Base-by-base conservation (phyloP, 1,140 invertebrate genomes). In the Dysdera silvatica region DNA sequence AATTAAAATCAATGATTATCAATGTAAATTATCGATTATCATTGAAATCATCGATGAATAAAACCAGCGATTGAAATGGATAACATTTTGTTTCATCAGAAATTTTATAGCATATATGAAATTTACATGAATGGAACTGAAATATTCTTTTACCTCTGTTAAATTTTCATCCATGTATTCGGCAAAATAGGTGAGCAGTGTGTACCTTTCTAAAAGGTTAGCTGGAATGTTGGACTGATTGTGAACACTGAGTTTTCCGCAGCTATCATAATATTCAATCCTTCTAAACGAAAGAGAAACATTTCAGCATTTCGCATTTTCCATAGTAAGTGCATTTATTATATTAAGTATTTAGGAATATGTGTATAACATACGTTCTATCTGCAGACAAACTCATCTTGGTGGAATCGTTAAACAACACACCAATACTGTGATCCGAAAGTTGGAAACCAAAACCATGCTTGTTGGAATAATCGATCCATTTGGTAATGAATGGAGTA, bases 381-480 rank as follows among this genome's bases (percentile, higher is more conserved):
- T 95, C 92, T 6, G 87, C 80, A 14, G 91, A 78, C 77, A 95
- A 84, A 48, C 95, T 89, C 14, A 98, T 82, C 70, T 91, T 87
- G 2, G 92, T 94, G 29, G 86, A 87, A 75, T 98, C 94, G 74
- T 97, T 98, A 76, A 91, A 97, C 81, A 95, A 88, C 26, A 97
- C 91, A 18, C 94, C 94, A 43, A 95, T 88, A 69, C 89, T 87
- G 75, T 94, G 91, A 77, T 98, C 94, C 71, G 89, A 94, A 7
- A 98, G 80, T 74, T 97, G 92, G 79, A 97, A 98, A 3, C 94
- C 95, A 73, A 98, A 94, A 29, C 95, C 95, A 76, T 98, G 98
- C 76, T 96, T 98, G 79, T 98, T 94, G 12, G 91, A 95, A 76
- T 98, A 98, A 76, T 98, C 95, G 16, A 98, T 94, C 95, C 95